phyloP scores from a whole-genome alignment of 2,888 invertebrate genomes.

The Pharmacophagus antenor region DNA sequence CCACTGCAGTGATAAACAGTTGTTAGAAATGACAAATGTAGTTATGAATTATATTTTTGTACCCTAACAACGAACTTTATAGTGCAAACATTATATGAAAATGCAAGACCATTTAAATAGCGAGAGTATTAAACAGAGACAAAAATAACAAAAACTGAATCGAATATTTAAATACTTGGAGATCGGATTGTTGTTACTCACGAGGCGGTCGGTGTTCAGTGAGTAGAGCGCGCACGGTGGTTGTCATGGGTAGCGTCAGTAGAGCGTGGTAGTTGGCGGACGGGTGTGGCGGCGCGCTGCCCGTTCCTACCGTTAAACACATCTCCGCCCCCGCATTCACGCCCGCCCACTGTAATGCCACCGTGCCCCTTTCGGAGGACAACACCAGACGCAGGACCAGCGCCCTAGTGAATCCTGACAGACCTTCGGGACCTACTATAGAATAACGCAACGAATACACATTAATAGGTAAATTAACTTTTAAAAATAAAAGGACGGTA shows the following conservation, averaged over 20 bases:
- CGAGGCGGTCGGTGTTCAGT: conserved; percentile 76
- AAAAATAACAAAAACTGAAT: no score
- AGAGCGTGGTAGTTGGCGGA: conserved; percentile 84
- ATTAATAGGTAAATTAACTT: background rate
- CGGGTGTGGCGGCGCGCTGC: conserved; percentile 80
- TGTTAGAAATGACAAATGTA: no score
- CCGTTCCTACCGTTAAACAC: conserved; percentile 80
- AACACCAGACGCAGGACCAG: conserved; percentile 91
- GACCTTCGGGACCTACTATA: conserved; percentile 71
- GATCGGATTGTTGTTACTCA: conserved; percentile 38
- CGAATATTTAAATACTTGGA: no score
- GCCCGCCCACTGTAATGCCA: conserved; percentile 83
- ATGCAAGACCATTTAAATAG: no score
- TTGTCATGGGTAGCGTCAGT: conserved; percentile 87
- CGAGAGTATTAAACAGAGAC: no score
- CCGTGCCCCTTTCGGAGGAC: conserved; percentile 91
- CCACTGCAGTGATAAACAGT: no score
- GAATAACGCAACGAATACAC: background rate
- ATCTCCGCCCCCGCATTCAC: conserved; percentile 38
- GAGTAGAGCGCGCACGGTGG: conserved; percentile 87
- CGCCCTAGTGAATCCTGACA: conserved; percentile 93
- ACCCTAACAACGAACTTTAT: no score
- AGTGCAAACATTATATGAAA: no score
- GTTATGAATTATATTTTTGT: no score
- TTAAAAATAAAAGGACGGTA: background rate